These are phyloP conservation scores for Rostratula benghalensis DNA, from an alignment of 2,113 vertebrate species.

Conservation along the genomic window DNA sequence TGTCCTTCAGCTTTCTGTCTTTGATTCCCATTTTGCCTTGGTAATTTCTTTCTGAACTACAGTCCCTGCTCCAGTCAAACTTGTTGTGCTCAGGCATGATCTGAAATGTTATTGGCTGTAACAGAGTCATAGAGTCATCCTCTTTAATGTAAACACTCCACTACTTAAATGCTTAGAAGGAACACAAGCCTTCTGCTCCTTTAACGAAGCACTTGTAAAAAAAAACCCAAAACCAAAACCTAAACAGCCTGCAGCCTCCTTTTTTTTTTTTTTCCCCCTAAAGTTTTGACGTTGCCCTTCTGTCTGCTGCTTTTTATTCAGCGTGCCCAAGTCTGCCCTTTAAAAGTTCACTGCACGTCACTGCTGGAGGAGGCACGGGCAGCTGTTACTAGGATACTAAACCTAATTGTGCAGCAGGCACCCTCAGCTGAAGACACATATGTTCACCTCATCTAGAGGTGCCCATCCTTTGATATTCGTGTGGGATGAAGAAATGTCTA, in stretches of 20 bases:
- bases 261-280: neutral
- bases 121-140: neutral
- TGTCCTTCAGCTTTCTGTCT: neutral
- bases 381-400: neutral
- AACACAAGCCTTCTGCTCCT: neutral
- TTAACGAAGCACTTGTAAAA: neutral
- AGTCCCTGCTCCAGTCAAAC: neutral
- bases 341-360: neutral
- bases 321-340: neutral
- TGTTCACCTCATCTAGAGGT: neutral
- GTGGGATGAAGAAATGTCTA: neutral
- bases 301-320: neutral
- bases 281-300: neutral
- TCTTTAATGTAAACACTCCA: neutral
- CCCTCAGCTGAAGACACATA: neutral
- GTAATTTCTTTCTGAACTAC: neutral
- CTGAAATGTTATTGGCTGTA: neutral
- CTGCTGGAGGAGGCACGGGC: neutral
- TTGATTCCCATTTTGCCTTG: neutral
- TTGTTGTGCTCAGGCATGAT: neutral
- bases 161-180: neutral
- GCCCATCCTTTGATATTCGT: neutral
- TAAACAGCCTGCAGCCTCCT: neutral
- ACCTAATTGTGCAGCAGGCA: neutral
- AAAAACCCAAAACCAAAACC: no score